A percentile compares a stretch with the other conserved stretches of the same genome.
These are phyloP conservation scores for Philaenus spumarius DNA, from an alignment of 1,140 invertebrate species.

Conservation along the genomic window DNA sequence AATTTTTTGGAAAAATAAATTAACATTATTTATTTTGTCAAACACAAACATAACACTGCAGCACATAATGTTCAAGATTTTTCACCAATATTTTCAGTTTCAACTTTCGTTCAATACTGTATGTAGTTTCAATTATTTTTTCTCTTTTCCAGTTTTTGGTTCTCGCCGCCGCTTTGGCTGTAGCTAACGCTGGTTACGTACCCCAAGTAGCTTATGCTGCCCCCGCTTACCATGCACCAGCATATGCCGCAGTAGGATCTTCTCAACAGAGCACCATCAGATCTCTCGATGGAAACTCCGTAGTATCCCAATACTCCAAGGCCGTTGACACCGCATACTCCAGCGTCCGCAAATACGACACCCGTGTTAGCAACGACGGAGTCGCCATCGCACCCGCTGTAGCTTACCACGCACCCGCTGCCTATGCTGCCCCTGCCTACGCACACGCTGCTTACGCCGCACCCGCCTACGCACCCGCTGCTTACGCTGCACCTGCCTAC, in stretches of 20 bases:
- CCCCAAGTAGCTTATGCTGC: constrained; percentile 16
- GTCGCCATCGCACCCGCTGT: constrained; percentile 17
- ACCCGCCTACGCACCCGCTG: constrained; percentile 15
- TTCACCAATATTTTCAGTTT: no score
- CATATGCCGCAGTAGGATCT: constrained; percentile 32
- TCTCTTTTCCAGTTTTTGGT: constrained; percentile 27
- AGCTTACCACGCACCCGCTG: constrained; percentile 19
- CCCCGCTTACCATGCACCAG: constrained; percentile 25
- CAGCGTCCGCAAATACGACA: constrained; percentile 37
- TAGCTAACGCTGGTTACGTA: constrained; percentile 23
- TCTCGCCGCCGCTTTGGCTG: constrained; percentile 26
- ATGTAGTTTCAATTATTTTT: no score
- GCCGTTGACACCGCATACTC: constrained; percentile 37
- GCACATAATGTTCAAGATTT: no score
- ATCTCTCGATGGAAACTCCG: constrained; percentile 32
- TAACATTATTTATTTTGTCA: no score
- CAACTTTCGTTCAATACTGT: no score
- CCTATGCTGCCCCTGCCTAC: constrained; percentile 19
- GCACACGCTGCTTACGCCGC: constrained; percentile 17
- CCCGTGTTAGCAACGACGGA: constrained; percentile 35
- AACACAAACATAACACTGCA: no score
- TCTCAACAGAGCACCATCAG: constrained; percentile 30
- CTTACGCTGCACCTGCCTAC: constrained; percentile 16
- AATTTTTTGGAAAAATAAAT: no score
- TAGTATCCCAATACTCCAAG: constrained; percentile 36